Base-by-base conservation (phyloP, 2,888 invertebrate genomes). In the Gibbula magus region DNA sequence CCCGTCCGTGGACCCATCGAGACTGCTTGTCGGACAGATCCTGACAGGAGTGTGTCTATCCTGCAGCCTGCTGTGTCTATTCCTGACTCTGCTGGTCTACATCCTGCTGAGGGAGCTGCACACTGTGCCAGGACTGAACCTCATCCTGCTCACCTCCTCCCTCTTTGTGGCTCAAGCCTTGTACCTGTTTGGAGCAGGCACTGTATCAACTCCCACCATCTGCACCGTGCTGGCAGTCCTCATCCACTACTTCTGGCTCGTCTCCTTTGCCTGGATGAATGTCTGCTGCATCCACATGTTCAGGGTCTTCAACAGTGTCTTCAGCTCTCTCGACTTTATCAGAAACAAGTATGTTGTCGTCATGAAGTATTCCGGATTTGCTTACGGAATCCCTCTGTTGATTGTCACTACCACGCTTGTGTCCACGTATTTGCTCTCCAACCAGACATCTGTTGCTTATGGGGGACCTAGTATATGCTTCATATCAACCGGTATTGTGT, bases 231-330 rank as follows among this genome's bases (percentile, higher is more conserved):
- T 75, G 1, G 75, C 51, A 18, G 39, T 75, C 20, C 75, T 75
- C 54, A 75, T 75, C 54, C 75, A 75, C 53, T 75, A 75, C 54
- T 52, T 29, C 39, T 75, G 75, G 75, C 75, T 75, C 51, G 52
- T 22, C 20, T 52, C 53, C 29, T 75, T 75, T 35, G 53, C 54
- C 53, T 75, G 75, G 75, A 75, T 75, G 75, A 75, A 75, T 53
- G 51, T 75, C 25, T 75, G 75, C 32, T 75, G 52, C n/a, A 22
- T 53, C 22, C 75, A 75, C 53, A 53, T 75, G 52, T 75, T 75
- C 53, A 73, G 70, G 35, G 70, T 73, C 45, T 73, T 73, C 39
- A 73, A 20, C 35, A 73, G 35, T 13, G 13, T 20, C 35, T 73
- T 73, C 45, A 32, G 32, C 45, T 35, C 70, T 8, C 45, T 73